phyloP scores from a whole-genome alignment of 35 echinoderm and acorn worm species.

The Lytechinus variegatus region DNA sequence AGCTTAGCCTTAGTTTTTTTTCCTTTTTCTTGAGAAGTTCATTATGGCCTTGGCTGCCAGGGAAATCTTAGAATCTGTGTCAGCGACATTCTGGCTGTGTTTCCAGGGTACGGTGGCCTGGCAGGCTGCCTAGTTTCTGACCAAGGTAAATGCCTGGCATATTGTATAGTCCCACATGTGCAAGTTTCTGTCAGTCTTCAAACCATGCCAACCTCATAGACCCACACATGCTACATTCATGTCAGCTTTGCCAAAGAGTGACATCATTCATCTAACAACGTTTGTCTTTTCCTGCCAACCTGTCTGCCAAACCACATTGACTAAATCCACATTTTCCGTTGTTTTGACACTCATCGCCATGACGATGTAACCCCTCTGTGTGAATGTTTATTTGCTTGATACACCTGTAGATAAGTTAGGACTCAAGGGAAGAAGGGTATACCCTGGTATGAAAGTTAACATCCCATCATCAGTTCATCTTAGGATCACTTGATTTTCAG shows the following conservation, averaged over 20 bases:
- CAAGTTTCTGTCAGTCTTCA: background rate
- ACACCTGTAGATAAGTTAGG: background rate
- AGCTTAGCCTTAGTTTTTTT: background rate
- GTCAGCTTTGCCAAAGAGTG: background rate
- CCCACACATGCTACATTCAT: background rate
- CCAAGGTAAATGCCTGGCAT: background rate
- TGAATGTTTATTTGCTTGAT: background rate
- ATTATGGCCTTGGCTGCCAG: background rate
- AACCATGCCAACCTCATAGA: background rate
- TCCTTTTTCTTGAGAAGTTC: background rate
- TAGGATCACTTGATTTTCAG: background rate
- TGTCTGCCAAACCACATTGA: conserved; percentile 10
- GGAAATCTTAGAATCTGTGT: background rate
- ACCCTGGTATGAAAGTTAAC: background rate
- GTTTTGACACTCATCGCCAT: conserved; percentile 10
- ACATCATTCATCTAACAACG: background rate
- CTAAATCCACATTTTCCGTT: conserved; percentile 7
- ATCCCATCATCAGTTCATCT: background rate
- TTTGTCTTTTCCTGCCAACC: conserved; percentile 17
- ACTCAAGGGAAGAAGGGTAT: background rate
- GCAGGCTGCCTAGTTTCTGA: background rate
- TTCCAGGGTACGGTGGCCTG: background rate
- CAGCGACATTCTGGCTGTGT: background rate
- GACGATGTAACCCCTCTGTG: background rate
- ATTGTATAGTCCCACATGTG: background rate